Evolutionary conservation across 2,888 invertebrate species (phyloP), one percentile per base, ranked within the genome.

Genomic region (Sphaeridia pumilis): DNA sequence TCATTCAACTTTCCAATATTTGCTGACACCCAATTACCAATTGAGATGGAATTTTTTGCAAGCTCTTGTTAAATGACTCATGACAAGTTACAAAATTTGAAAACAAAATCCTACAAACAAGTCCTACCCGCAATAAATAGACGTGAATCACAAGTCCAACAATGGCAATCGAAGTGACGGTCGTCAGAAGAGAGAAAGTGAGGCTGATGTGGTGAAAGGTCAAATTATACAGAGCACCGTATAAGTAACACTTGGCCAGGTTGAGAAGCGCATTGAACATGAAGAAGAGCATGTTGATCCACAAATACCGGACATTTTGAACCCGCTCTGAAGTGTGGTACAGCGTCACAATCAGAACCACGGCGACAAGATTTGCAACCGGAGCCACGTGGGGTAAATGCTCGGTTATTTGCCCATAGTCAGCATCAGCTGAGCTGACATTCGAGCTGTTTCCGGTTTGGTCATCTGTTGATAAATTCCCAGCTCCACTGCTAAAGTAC

Each of bases 201-300:
- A 38, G 38, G 38, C 38, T 38, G 17, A 38, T 20, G 20, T 38
- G 38, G 12, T 17, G 17, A 38, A 12, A 20, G 17, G 10, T 38
- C 17, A 38, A 14, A 36, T 45, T 17, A 34, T 7, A 12, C 27
- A 34, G 27, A 28, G 42, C 49, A 49, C 48, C 34, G 56, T 50
- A 5, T 24, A 25, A 44, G 48, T 56, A 54, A 3, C 53, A 14
- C 41, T 54, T 54, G 20, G 55, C 31, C 45, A 49, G 49, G 38
- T 52, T 54, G 36, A 61, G 22, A 12, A 58, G 25, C 14, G 49
- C 44, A 7, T 59, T 47, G 34, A 55, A 20, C 35, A 53, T 26
- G 45, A 55, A 58, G 47, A 59, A 58, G 21, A 54, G 27, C 43
- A 61, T 56, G 49, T 58, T 58, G 43, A 63, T 31, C 36, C 49